Conservation (phyloP, 2,888 invertebrate species). For the Smittia sp. region DNA sequence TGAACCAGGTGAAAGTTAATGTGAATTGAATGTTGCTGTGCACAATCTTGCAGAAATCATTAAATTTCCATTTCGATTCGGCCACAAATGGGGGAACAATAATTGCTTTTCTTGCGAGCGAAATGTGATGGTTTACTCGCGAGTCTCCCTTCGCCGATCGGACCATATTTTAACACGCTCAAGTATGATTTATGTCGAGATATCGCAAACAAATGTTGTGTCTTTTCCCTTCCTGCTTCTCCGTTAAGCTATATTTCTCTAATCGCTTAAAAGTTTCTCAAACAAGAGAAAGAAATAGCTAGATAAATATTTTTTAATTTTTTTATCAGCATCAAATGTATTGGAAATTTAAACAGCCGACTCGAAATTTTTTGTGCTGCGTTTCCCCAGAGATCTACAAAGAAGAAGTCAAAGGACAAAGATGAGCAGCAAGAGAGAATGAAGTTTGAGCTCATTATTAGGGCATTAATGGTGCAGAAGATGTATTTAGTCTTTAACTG, state of each 20-base stretch:
- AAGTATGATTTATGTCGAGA: constrained; percentile 40
- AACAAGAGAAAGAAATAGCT: neutral
- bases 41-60: constrained; percentile 21
- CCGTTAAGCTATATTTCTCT: neutral
- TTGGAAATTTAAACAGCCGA: too few relatives aligned
- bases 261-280: constrained; percentile 20
- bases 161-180: constrained; percentile 38
- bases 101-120: constrained; percentile 19
- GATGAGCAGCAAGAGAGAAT: too few relatives aligned
- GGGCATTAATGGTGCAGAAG: too few relatives aligned
- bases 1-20: neutral
- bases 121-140: neutral
- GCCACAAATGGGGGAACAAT: constrained; percentile 34
- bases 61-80: constrained; percentile 39
- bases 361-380: too few relatives aligned
- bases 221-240: neutral
- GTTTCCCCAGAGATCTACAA: too few relatives aligned
- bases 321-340: neutral
- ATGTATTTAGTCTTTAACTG: too few relatives aligned
- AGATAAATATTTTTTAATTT: neutral
- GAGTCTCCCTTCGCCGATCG: constrained; percentile 14
- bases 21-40: neutral
- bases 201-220: constrained; percentile 40
- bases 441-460: too few relatives aligned
- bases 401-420: too few relatives aligned